A percentile compares a stretch with the other conserved stretches of the same genome.
phyloP scores from a whole-genome alignment of 2,113 vertebrate species.

The Aphyosemion australe region DNA sequence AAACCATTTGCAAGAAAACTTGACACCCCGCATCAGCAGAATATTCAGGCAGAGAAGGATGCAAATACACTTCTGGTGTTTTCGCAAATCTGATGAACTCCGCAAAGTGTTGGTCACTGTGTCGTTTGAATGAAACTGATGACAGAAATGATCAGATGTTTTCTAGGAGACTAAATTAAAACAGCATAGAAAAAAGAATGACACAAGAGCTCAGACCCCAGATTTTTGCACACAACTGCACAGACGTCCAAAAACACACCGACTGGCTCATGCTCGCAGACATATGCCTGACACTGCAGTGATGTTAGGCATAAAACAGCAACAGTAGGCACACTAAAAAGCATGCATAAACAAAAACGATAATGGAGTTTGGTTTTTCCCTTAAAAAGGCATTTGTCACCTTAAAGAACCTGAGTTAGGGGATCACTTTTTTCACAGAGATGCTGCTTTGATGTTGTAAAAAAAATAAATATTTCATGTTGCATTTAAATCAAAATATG shows the following conservation, averaged over 20 bases:
- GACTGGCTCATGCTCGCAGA: slow-evolving; percentile 66
- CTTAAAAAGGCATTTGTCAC: slow-evolving; percentile 12
- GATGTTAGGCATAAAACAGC: slow-evolving; percentile 64
- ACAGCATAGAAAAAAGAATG: slow-evolving; percentile 12
- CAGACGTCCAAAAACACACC: slow-evolving; percentile 48
- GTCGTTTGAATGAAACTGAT: slow-evolving; percentile 5
- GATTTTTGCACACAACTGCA: slow-evolving; percentile 2
- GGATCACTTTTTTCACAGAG: too few species aligned
- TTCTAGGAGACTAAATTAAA: slow-evolving; percentile 1
- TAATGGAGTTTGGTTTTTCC: neutral
- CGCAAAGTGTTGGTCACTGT: slow-evolving; percentile 7
- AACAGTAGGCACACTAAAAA: slow-evolving; percentile 24
- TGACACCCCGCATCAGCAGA: slow-evolving; percentile 21
- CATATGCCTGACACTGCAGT: slow-evolving; percentile 53
- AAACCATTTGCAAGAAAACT: slow-evolving; percentile 9
- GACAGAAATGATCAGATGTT: slow-evolving; percentile 20
- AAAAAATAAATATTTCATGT: too few species aligned
- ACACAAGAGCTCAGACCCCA: slow-evolving; percentile 9
- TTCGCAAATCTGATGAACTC: slow-evolving; percentile 6
- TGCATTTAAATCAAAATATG: too few species aligned
- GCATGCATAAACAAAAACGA: slow-evolving; percentile 61
- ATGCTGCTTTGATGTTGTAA: too few species aligned
- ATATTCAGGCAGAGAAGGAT: slow-evolving; percentile 18
- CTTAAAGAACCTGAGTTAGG: neutral
- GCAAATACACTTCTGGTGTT: slow-evolving; percentile 8